Conservation (phyloP, 2,113 vertebrate genomes). For the Ondatra zibethicus region DNA sequence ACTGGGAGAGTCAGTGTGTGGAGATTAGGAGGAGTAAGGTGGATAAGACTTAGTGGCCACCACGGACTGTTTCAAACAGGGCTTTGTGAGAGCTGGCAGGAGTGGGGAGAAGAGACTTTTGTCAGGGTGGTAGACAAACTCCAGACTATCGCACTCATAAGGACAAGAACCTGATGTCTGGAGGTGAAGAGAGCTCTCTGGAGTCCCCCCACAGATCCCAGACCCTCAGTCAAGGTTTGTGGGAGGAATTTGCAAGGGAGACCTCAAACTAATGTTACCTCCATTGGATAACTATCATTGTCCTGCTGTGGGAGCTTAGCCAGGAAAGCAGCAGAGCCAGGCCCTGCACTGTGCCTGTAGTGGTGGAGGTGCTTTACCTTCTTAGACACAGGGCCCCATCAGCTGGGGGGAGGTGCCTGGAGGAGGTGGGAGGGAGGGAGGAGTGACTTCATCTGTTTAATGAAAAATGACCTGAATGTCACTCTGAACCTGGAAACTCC, state of each 20-base stretch:
- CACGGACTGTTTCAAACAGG: background rate
- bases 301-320: conserved; percentile 45
- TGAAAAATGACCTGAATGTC: conserved; percentile 62
- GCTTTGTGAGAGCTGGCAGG: background rate
- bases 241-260: conserved; percentile 67
- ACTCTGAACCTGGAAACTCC: conserved; percentile 62
- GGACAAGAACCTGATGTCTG: background rate
- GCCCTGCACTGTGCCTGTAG: background rate
- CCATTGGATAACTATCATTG: conserved; percentile 66
- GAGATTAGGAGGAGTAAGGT: background rate
- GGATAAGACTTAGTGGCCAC: background rate
- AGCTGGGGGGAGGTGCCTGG: background rate
- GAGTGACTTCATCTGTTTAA: conserved; percentile 65
- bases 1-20: no score
- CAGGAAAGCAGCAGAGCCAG: conserved; percentile 13
- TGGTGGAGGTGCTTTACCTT: background rate
- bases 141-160: background rate
- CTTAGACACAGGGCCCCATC: background rate
- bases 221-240: conserved; percentile 50
- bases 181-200: background rate
- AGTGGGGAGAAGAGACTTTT: background rate
- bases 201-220: background rate
- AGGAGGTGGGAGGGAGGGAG: background rate
- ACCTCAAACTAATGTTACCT: background rate
- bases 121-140: background rate